These are phyloP conservation scores for Sitobion miscanthi DNA, from an alignment of 1,140 invertebrate species.

Conservation along the genomic window DNA sequence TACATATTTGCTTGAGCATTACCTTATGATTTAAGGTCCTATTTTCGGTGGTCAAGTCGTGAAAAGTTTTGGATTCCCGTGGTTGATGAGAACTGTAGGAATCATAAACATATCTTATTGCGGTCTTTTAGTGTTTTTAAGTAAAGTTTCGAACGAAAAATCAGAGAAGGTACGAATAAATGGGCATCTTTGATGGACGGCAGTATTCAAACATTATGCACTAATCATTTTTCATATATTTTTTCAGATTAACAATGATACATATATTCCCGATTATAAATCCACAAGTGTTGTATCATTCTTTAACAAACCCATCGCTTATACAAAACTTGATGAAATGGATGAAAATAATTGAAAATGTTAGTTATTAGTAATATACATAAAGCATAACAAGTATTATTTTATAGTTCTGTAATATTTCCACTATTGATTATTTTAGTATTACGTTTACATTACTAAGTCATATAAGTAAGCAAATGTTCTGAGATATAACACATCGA, in stretches of 20 bases:
- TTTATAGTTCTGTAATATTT: neutral
- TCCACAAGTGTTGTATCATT: slow-evolving; percentile 12
- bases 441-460: too few relatives aligned
- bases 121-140: slow-evolving; percentile 54
- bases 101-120: slow-evolving; percentile 72
- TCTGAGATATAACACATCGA: too few relatives aligned
- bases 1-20: neutral
- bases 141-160: neutral
- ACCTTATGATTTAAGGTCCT: slow-evolving; percentile 67
- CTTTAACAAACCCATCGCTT: slow-evolving; percentile 1
- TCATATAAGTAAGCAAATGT: too few relatives aligned
- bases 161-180: slow-evolving; percentile 16
- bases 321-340: slow-evolving; percentile 12
- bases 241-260: neutral
- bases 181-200: neutral
- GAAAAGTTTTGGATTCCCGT: slow-evolving; percentile 74
- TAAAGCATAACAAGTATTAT: neutral
- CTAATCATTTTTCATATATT: neutral
- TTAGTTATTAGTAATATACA: neutral
- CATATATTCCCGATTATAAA: neutral
- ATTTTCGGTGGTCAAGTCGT: slow-evolving; percentile 75
- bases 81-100: slow-evolving; percentile 74
- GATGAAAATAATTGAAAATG: neutral
- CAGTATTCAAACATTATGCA: neutral
- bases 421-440: neutral